A percentile compares a stretch with the other conserved stretches of the same genome.
Evolutionary conservation across 2,888 invertebrate genomes (phyloP).

Genomic region (Ecliptopera silaceata): DNA sequence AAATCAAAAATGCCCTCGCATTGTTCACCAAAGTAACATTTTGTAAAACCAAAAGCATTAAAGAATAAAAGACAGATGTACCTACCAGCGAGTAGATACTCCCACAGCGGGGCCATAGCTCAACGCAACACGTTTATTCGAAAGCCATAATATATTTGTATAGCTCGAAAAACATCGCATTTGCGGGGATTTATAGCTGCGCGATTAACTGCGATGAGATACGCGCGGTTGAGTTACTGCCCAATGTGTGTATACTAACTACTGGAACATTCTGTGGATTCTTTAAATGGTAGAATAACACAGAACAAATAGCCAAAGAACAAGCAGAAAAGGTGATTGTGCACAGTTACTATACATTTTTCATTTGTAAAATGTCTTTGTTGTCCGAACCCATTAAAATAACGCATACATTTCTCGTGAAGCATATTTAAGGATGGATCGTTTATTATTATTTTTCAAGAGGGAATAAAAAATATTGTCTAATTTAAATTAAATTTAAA

Average conservation of each 20-base stretch:
- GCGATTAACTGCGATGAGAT: slow-evolving; percentile 67
- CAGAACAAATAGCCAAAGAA: no score
- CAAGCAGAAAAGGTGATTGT: no score
- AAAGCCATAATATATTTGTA: slow-evolving; percentile 43
- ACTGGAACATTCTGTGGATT: neutral
- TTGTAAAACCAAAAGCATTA: neutral
- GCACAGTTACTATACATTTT: no score
- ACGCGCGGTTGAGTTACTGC: slow-evolving; percentile 56
- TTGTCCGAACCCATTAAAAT: no score
- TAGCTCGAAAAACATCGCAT: slow-evolving; percentile 57
- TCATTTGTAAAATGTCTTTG: no score
- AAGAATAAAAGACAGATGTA: slow-evolving; percentile 14
- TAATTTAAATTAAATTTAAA: no score
- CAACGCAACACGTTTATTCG: slow-evolving; percentile 28
- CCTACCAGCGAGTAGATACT: slow-evolving; percentile 5
- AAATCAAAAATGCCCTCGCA: no score
- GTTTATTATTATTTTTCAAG: no score
- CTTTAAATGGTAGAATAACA: no score
- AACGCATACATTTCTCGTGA: no score
- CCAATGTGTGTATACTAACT: slow-evolving; percentile 7
- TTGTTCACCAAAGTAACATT: neutral
- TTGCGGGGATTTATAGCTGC: slow-evolving; percentile 63
- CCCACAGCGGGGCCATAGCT: slow-evolving; percentile 23
- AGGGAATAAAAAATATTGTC: no score
- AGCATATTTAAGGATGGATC: no score